Base-by-base conservation (phyloP, 2,797 vertebrate genomes). In the Tokudaia muenninki region DNA sequence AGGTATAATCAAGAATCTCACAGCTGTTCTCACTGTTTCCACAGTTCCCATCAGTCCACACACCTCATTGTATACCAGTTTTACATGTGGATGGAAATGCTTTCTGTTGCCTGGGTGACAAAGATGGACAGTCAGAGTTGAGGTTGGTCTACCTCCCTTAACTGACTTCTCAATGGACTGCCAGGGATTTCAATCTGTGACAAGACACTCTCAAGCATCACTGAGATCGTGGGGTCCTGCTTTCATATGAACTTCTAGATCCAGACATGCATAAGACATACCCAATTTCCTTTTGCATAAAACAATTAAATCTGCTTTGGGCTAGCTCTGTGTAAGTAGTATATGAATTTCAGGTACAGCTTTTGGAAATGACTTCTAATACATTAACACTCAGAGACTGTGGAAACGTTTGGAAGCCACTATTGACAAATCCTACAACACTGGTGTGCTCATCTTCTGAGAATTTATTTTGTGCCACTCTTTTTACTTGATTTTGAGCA, bases 161-260 rank as follows among this genome's bases (percentile, higher is more conserved):
- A 93, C 29, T 47, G 22, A 9, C 7, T 74, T 26, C 93, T 63
- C 4, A 79, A 44, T 52, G 44, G 31, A 77, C 13, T 8, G 17
- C 24, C 24, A 87, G 79, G 74, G 55, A 90, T 75, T 94, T 65
- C 84, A 90, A 91, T 57, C 44, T 88, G 57, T 81, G n/a, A 52
- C 83, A 72, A 88, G 92, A 65, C 1, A 81, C 29, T 86, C 41
- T 77, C 22, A 16, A 41, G 65, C 67, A 89, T 22, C 8, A 82
- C 5, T 13, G 19, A 90, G 63, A 92, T 52, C 1, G 47, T 19
- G 1, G 0, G 0, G 3, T n/a, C 47, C 31, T 91, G 37, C 44
- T 83, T 6, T 72, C 47, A 34, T 34, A 10, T 22, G 11, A 26
- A 86, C 19, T 59, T 87, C 22, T 59, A 26, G 11, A 65, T 67